Base-by-base conservation (phyloP, 1,140 invertebrate genomes). In the Drosophila pseudoobscura region DNA sequence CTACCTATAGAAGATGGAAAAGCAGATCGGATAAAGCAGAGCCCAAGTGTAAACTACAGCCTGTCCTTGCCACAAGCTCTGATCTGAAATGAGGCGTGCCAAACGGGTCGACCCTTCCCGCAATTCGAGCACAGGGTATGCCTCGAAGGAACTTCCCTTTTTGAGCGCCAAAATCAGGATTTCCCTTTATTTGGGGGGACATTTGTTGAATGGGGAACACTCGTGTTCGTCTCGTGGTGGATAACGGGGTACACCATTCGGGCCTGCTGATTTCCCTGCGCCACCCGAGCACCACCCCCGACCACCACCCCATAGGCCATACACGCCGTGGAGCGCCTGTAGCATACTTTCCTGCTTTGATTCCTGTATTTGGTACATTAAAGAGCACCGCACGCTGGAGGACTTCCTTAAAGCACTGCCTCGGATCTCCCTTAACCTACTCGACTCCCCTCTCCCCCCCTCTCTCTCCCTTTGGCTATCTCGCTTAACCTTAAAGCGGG, bases 321-420 rank as follows among this genome's bases (percentile, higher is more conserved):
- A 11, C 61, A 35, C 44, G 13, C 9, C 50, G 53, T 39, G 49
- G 43, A 66, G 60, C 63, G 68, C 51, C 65, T 76, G 78, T 88
- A 87, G 66, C 78, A 88, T 79, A 82, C 75, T 89, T 87, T 87
- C 59, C 63, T 69, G 83, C 83, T 68, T 75, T 82, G 82, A 87
- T 87, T 39, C 11, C 35, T 87, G 78, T 82, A 53, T 20, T 20
- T 20, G 20, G 20, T 56, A 69, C 55, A 73, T 65, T 77, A 70
- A 76, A 61, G 74, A 31, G 44, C 13, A 47, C 9, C 1, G 20
- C 20, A 8, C 51, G 22, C 17, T 13, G 35, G 11, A 39, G 35
- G 35, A 39, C 35, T 39, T 11, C 0, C 35, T 39, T 39, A 39
- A 39, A 39, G 35, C 35, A 13, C 31, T 35, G 31, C 31, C 31